Base-by-base conservation (phyloP, 2,888 invertebrate genomes). In the Cephus runcator region DNA sequence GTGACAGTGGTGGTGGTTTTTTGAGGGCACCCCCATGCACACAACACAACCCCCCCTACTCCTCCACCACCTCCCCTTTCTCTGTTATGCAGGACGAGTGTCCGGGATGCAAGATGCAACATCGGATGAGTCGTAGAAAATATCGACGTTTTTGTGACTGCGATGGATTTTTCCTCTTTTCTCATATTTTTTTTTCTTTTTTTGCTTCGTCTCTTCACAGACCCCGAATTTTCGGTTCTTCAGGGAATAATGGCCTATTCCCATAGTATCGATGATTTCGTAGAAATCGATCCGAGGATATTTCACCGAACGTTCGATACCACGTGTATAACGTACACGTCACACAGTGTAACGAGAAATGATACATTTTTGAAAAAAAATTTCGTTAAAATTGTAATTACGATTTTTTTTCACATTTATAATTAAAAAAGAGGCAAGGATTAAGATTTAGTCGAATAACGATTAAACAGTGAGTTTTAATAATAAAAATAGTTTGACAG, bases 401-500 rank as follows among this genome's bases (percentile, higher is more conserved):
- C 40, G 40, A 15, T 15, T 15, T 40, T 15, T 15, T 1, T 40
- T 15, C 4, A 15, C 4, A 40, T 3, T 36, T 36, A 36, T 15
- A 15, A 40, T 40, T 40, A 40, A 4, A 40, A 15, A 15, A 15
- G 15, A 40, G 40, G 40, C 40, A 15, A 40, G 40, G 40, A 15
- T 40, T 2, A 40, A 40, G 40, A 40, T 40, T 15, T 15, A 40
- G 15, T 40, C 40, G 40, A 40, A 40, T 82, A 90, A 90, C 91
- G 88, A 87, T 91, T 90, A 89, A 91, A 91, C 90, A 90, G 90
- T 90, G 88, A 90, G 85, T 86, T 89, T 91, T 91, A 91, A 91
- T 91, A 91, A 91, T 91, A 91, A 91, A 91, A 91, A 91, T 91
- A 90, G 87, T 87, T 88, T 87, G 88, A 90, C 90, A 88, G 85